Conservation (phyloP, 37 sponge, comb jelly and placozoan genomes). For the Lycopodina hypogea region DNA sequence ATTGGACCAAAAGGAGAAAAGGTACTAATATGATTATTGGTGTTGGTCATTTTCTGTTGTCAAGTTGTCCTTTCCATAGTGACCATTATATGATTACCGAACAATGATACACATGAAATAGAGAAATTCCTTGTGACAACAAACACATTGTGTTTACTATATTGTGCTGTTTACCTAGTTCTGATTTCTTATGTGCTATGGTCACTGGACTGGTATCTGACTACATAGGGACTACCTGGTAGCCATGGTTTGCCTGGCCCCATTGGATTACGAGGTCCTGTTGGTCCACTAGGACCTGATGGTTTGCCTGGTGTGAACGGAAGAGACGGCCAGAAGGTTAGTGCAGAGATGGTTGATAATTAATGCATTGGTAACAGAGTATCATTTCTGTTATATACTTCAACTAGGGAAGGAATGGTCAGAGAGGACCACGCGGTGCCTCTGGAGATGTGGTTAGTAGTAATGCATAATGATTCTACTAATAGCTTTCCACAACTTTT, state of each 20-base stretch:
- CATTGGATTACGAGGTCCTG: constrained; percentile 14
- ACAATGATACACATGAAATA: too few species aligned
- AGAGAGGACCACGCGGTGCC: constrained; percentile 10
- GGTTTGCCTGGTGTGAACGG: constrained; percentile 6
- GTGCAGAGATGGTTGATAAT: not conserved
- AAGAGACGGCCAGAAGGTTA: constrained; percentile 21
- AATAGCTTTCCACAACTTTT: too few species aligned
- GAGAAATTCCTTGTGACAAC: too few species aligned
- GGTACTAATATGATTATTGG: not conserved
- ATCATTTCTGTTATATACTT: not conserved
- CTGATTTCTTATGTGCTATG: not conserved
- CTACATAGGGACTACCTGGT: constrained; percentile 25
- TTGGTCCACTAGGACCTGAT: constrained; percentile 12
- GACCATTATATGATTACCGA: too few species aligned
- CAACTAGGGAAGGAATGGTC: constrained; percentile 22
- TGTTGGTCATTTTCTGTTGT: not conserved
- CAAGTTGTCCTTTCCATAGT: too few species aligned
- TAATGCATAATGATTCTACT: too few species aligned
- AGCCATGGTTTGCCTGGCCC: constrained; percentile 19
- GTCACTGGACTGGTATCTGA: not conserved
- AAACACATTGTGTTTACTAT: too few species aligned
- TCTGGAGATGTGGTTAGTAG: constrained; percentile 14
- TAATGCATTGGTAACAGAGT: not conserved
- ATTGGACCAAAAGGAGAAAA: constrained; percentile 19
- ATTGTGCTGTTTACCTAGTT: too few species aligned